Conservation (phyloP, 2,113 vertebrate species). For the Lethenteron camtschaticum region DNA sequence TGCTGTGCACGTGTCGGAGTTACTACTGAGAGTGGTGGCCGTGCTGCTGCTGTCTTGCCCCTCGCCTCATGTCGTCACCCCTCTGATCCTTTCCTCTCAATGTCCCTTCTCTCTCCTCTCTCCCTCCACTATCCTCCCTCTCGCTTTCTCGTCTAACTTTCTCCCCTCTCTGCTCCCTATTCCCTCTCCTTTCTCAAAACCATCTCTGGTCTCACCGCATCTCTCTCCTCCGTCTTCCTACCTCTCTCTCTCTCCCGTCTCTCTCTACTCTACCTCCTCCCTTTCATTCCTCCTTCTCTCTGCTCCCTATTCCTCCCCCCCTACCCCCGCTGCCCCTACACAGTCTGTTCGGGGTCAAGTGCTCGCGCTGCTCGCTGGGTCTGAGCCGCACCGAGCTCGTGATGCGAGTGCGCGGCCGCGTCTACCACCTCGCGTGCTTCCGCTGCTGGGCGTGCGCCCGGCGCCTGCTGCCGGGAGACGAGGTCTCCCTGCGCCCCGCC, state of each 20-base stretch:
- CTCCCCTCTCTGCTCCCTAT: background rate
- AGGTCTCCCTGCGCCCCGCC: background rate
- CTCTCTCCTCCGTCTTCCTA: background rate
- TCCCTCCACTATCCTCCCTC: background rate
- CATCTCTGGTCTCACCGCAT: background rate
- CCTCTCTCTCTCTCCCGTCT: background rate
- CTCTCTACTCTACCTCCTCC: background rate
- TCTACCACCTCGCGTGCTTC: conserved; percentile 5
- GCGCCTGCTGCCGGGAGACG: conserved; percentile 1
- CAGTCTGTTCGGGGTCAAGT: conserved; percentile 3
- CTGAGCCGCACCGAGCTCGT: conserved; percentile 1
- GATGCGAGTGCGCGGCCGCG: background rate
- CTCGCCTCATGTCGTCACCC: no score
- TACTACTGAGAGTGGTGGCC: no score
- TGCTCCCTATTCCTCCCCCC: background rate
- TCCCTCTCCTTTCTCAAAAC: background rate
- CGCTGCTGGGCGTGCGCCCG: conserved; percentile 5
- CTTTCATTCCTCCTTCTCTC: background rate
- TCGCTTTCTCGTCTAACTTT: background rate
- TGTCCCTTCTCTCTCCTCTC: background rate
- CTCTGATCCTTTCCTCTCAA: background rate
- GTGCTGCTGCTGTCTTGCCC: no score
- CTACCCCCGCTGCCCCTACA: background rate
- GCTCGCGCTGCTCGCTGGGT: background rate
- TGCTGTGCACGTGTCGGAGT: no score